Evolutionary conservation across 2,113 vertebrate genomes (phyloP), one percentile per base, ranked within the genome.

Genomic region (Rhadina sibilatrix): DNA sequence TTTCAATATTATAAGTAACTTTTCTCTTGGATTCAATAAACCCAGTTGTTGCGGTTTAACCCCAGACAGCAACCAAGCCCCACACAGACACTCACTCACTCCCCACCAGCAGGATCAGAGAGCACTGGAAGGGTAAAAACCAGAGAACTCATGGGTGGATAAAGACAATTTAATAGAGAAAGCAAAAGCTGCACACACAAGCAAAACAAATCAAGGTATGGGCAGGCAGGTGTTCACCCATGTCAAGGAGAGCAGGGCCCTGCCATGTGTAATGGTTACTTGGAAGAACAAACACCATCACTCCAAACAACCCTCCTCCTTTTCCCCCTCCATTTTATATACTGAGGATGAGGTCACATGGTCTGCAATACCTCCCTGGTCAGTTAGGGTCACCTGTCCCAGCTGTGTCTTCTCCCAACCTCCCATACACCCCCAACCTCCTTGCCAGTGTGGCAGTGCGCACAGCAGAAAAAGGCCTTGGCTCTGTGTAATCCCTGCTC

Each of bases 271-370:
- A 30, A 30, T 40, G 30, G 12, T n/a, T 54, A 30, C 40, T 40
- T 47, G 12, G 33, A 15, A 63, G 5, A 38, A 40, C 40, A 54
- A 63, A 63, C 0, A 0, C 15, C 74, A 70, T 47, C 5, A 30
- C 20, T 20, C 8, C 19, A 47, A 78, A 87, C 0, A 0, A 10
- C 2, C 8, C 33, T 22, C 1, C 5, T 13, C 9, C 15, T 54
- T n/a, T 33, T 33, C 19, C 5, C 4, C 19, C 4, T 3, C 10
- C n/a, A 16, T 2, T 54, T 47, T 47, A 35, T 10, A 22, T 10
- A 17, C 11, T 53, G n/a, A 30, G 10, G 16, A 54, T 30, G 56
- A 35, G 23, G 11, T 25, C 35, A 63, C 13, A 54, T 10, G 30
- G 24, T 40, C 13, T 63, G 40, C 10, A 70, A n/a, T n/a, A 46